Evolutionary conservation across 2,113 vertebrate species (phyloP), one percentile per base, ranked within the genome.

Genomic region (Tachysurus fulvidraco): DNA sequence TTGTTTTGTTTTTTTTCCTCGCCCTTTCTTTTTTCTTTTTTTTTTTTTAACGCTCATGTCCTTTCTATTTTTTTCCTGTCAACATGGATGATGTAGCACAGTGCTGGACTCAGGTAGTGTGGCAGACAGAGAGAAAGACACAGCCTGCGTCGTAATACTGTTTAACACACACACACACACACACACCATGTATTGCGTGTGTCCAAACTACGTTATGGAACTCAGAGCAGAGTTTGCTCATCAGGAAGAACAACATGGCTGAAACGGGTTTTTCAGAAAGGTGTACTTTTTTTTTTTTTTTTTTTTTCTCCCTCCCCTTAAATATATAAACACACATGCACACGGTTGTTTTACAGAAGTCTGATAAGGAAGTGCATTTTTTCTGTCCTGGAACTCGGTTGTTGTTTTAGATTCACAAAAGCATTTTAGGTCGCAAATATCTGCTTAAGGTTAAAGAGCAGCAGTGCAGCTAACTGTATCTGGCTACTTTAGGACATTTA

Each of bases 91-190:
- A 85, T 91, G 88, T 89, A 90, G 89, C 88, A 88, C 90, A 92
- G 90, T 91, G 88, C 90, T 88, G 89, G 84, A 87, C 88, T 91
- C 91, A 88, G 90, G 91, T 92, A 89, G 89, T 89, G 89, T 90
- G 89, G 88, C 87, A 78, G 81, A 89, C n/a, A 23, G 87, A 89
- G 86, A 87, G 87, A 89, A 71, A 86, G 64, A 71, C 81, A 85
- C 21, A 14, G 23, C 82, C 28, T 55, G 59, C n/a, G 2, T 82
- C 44, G n/a, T 41, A 64, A 17, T 82, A 50, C 80, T 64, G 57
- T 64, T 46, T 79, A 9, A n/a, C 21, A 13, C 41, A 50, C 73
- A 50, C 41, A 25, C 19, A 23, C 36, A 74, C 71, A 46, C 41
- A 25, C 23, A 76, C 44, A 52, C 23, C 36, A 36, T 36, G 36